Evolutionary conservation across 2,797 vertebrate genomes (phyloP).

Genomic region (Enteromius afrohamiltoni): DNA sequence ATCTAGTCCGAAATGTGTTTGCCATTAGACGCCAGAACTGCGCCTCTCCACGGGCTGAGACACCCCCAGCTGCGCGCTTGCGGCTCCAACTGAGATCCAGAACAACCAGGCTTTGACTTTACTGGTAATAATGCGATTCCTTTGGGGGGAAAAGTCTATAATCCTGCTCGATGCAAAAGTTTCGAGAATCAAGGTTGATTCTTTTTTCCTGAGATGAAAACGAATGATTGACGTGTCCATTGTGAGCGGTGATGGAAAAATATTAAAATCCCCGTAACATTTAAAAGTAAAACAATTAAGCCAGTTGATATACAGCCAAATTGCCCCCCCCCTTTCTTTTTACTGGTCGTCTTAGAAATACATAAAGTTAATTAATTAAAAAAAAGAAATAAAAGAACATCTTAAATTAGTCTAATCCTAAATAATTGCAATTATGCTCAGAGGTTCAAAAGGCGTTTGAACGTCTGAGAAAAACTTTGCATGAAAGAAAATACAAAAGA

Average conservation of each 20-base stretch:
- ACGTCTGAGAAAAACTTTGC: not conserved
- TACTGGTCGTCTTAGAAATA: not conserved
- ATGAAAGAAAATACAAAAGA: conserved; percentile 24
- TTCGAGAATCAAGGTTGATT: not conserved
- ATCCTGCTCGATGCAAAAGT: conserved; percentile 16
- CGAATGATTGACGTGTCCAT: not conserved
- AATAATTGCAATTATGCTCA: conserved; percentile 9
- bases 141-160: not conserved
- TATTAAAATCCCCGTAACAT: not conserved
- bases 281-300: not conserved
- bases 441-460: not conserved
- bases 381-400: not conserved
- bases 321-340: not conserved
- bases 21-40: conserved; percentile 78
- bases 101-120: conserved; percentile 63
- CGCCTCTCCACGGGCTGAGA: conserved; percentile 69
- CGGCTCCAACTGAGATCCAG: conserved; percentile 65
- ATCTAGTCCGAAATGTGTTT: conserved; percentile 85
- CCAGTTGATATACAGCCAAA: not conserved
- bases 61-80: conserved; percentile 79
- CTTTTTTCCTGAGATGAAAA: not conserved
- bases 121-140: conserved; percentile 64
- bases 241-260: not conserved
- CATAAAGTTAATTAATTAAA: not conserved
- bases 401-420: conserved; percentile 3